A percentile compares a stretch with the other conserved stretches of the same genome.
phyloP scores from a whole-genome alignment of 2,113 vertebrate species.

The Prietella phreatophila region DNA sequence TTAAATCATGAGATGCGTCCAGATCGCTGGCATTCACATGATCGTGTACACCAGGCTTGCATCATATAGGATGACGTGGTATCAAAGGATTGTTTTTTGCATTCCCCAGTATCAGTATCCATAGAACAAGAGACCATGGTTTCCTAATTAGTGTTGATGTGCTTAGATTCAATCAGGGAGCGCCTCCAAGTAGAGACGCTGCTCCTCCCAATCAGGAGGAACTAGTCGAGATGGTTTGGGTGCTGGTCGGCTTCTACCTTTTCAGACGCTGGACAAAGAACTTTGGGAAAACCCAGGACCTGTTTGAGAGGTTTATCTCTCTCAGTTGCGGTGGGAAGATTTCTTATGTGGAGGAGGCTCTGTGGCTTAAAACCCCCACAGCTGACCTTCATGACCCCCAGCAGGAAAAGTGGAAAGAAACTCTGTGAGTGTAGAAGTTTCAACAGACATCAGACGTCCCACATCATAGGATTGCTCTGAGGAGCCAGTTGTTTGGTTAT shows the following conservation, averaged over 20 bases:
- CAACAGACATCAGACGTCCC: background rate
- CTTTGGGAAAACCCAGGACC: background rate
- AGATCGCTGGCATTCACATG: background rate
- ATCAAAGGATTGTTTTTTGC: background rate
- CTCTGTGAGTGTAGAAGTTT: background rate
- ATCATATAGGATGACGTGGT: background rate
- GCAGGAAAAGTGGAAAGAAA: background rate
- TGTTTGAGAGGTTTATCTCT: background rate
- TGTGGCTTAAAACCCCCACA: background rate
- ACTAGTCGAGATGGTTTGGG: background rate
- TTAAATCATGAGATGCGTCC: background rate
- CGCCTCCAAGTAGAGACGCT: background rate
- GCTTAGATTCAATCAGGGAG: background rate
- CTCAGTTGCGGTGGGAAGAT: background rate
- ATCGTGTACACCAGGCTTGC: background rate
- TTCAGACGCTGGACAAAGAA: background rate
- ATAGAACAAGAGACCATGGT: background rate
- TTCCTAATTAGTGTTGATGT: background rate
- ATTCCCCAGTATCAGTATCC: background rate
- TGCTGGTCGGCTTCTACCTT: background rate
- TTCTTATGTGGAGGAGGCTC: background rate
- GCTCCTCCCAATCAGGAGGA: background rate
- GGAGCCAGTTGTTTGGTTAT: background rate
- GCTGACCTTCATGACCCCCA: background rate
- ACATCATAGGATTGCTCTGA: background rate